Conservation (phyloP, 2,888 invertebrate species). For the Hecatera dysodea region DNA sequence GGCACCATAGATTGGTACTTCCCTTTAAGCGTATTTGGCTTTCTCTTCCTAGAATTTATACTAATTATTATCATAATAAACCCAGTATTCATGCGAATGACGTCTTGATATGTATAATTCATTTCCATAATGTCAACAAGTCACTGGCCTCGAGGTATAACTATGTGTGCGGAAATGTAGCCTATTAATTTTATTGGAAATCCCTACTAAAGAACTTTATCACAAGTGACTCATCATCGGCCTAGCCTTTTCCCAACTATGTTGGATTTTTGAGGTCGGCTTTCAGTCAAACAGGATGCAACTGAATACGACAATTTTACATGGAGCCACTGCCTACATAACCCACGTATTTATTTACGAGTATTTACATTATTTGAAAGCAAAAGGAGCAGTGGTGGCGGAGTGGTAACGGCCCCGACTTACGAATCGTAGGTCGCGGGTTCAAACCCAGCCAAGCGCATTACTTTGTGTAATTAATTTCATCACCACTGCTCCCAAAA, state of each 20-base stretch:
- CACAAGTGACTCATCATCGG: not conserved
- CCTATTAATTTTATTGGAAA: constrained; percentile 18
- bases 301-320: too few relatives aligned
- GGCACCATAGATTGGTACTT: not conserved
- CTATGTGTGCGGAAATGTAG: constrained; percentile 9
- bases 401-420: too few relatives aligned
- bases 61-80: not conserved
- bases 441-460: too few relatives aligned
- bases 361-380: too few relatives aligned
- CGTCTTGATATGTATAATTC: constrained; percentile 15
- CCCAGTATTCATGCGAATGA: not conserved
- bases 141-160: constrained; percentile 4
- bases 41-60: not conserved
- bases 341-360: too few relatives aligned
- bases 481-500: too few relatives aligned
- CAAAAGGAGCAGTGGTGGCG: too few relatives aligned
- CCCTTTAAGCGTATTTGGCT: not conserved
- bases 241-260: not conserved
- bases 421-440: too few relatives aligned
- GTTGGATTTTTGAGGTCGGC: too few relatives aligned
- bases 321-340: too few relatives aligned
- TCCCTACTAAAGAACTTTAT: constrained; percentile 1
- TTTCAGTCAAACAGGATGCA: too few relatives aligned
- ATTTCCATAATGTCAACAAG: constrained; percentile 16
- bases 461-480: too few relatives aligned